These are phyloP conservation scores for Coelogynopora nodosa DNA, from an alignment of 2,888 invertebrate genomes.

Conservation along the genomic window DNA sequence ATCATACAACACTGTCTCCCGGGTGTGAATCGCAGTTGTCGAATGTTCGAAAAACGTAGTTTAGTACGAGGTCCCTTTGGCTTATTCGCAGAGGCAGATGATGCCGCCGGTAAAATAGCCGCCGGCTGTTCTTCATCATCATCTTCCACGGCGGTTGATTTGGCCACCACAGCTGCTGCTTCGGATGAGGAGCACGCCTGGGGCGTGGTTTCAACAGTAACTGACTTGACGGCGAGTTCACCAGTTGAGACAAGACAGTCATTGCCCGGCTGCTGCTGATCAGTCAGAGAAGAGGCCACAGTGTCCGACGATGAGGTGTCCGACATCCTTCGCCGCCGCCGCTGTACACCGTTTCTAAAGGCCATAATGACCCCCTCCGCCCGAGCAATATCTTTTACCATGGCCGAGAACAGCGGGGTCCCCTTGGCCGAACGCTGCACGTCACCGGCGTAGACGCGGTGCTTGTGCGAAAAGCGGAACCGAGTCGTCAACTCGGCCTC, in stretches of 20 bases:
- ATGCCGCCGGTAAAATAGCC: not conserved
- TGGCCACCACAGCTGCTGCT: too few relatives aligned
- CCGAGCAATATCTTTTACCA: not conserved
- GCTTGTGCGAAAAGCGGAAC: not conserved
- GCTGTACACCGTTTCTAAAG: not conserved
- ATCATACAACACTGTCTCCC: not conserved
- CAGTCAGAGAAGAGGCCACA: not conserved
- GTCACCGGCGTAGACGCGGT: not conserved
- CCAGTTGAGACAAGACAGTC: not conserved
- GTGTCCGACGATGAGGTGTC: not conserved
- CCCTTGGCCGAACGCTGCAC: not conserved
- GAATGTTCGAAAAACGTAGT: not conserved
- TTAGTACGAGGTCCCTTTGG: not conserved
- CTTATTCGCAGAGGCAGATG: not conserved
- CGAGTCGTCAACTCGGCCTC: not conserved
- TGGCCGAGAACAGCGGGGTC: not conserved
- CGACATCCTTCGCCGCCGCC: not conserved
- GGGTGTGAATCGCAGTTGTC: not conserved
- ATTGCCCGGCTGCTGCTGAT: not conserved
- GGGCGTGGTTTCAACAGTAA: not conserved
- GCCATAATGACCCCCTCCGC: conserved; percentile 14
- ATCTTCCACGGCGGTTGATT: too few relatives aligned
- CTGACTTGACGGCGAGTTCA: not conserved
- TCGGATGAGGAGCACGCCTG: not conserved
- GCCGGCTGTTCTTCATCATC: not conserved